Percentiles rank a stretch among this genome's conserved stretches.
phyloP scores from a whole-genome alignment of 2,888 invertebrate genomes.

The Taenaris catops region DNA sequence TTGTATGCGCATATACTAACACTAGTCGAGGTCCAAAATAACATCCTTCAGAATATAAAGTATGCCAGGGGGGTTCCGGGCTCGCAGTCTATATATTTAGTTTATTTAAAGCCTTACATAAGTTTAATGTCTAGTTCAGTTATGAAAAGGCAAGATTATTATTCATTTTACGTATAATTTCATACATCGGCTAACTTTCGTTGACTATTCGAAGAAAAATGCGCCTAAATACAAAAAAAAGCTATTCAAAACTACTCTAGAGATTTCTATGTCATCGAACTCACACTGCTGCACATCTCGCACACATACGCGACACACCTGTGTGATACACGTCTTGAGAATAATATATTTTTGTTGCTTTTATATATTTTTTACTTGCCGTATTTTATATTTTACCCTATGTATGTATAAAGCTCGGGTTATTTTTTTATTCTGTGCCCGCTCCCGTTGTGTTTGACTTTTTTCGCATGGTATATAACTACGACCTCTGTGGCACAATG shows the following conservation, averaged over 20 bases:
- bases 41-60: no score
- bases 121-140: no score
- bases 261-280: constrained; percentile 32
- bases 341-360: constrained; percentile 79
- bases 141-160: no score
- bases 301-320: constrained; percentile 43
- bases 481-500: no score
- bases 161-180: no score
- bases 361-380: constrained; percentile 68
- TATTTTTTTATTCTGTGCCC: constrained; percentile 30
- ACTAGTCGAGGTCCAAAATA: no score
- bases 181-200: no score
- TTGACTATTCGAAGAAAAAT: no score
- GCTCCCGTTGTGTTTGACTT: constrained; percentile 30
- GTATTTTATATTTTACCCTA: constrained; percentile 77
- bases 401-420: constrained; percentile 40
- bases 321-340: constrained; percentile 67
- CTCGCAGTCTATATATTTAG: no score
- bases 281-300: constrained; percentile 31
- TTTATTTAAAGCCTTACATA: no score
- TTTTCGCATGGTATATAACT: constrained; percentile 17
- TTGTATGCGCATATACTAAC: no score
- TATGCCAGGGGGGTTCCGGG: no score
- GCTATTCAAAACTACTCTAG: constrained; percentile 35
- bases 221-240: not conserved